These are phyloP conservation scores for Eledone cirrhosa DNA, from an alignment of 2,888 invertebrate species.

Conservation along the genomic window DNA sequence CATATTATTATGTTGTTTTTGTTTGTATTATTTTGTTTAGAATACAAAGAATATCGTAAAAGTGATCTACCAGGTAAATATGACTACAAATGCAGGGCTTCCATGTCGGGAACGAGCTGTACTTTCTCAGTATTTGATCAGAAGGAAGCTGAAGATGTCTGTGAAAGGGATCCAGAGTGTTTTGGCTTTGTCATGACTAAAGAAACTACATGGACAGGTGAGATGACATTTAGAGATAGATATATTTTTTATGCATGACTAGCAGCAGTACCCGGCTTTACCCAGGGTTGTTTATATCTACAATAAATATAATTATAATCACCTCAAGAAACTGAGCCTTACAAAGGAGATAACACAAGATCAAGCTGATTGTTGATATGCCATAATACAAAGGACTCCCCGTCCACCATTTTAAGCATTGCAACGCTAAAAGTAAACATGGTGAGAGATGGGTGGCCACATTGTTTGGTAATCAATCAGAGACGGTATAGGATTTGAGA, in stretches of 20 bases:
- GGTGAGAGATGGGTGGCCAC: too few relatives aligned
- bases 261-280: too few relatives aligned
- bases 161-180: conserved; percentile 61
- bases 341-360: too few relatives aligned
- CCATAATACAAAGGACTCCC: too few relatives aligned
- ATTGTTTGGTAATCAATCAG: too few relatives aligned
- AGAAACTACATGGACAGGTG: conserved; percentile 65
- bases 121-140: conserved; percentile 64
- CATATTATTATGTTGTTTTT: neutral
- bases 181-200: conserved; percentile 61
- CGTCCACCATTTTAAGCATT: too few relatives aligned
- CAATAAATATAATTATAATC: neutral
- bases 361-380: too few relatives aligned
- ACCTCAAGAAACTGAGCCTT: too few relatives aligned
- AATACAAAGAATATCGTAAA: conserved; percentile 39
- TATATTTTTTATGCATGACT: neutral
- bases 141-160: conserved; percentile 63
- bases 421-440: too few relatives aligned
- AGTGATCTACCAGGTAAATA: conserved; percentile 61
- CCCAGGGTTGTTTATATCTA: neutral
- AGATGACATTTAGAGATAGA: neutral
- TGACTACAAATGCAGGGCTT: conserved; percentile 65
- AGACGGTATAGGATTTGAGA: too few relatives aligned
- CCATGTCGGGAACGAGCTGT: conserved; percentile 60
- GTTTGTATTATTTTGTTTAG: conserved; percentile 38